Percentiles rank a stretch among this genome's conserved stretches.
Conservation (phyloP, 2,888 invertebrate species). For the Arrhopalites spinosus region DNA sequence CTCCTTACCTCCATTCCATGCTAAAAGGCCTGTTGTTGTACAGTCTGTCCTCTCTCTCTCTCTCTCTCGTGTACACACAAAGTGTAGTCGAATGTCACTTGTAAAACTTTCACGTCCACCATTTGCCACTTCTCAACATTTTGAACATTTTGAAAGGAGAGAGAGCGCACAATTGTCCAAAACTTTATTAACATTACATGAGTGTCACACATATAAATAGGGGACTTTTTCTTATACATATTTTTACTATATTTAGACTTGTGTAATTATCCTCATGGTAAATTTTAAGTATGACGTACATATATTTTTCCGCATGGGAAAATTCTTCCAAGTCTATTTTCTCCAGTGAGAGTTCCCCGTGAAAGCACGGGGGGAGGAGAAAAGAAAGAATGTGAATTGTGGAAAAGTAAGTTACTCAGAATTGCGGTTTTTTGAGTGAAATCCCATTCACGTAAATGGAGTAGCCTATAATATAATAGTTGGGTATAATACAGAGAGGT, state of each 20-base stretch:
- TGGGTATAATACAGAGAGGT: background rate
- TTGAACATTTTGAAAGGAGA: background rate
- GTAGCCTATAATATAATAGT: too few species aligned
- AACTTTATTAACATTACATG: too few species aligned
- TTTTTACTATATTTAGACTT: too few species aligned
- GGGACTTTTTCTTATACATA: too few species aligned
- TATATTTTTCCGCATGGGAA: background rate
- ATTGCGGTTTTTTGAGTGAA: too few species aligned
- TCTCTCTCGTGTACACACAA: background rate
- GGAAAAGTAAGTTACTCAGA: background rate
- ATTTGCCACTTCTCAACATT: background rate
- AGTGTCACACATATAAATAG: too few species aligned
- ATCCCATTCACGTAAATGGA: too few species aligned
- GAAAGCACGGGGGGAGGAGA: too few species aligned
- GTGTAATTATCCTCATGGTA: too few species aligned
- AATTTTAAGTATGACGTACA: too few species aligned
- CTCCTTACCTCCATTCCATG: slow-evolving; percentile 1
- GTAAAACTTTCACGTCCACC: too few species aligned
- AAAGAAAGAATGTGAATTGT: background rate
- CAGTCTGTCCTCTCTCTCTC: background rate
- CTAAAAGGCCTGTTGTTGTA: background rate
- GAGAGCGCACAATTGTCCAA: background rate
- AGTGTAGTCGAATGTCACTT: background rate
- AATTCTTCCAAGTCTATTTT: background rate
- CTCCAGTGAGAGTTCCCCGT: background rate